These are phyloP conservation scores for Rhinolophus sinicus DNA, from an alignment of 2,113 vertebrate genomes.

Conservation along the genomic window DNA sequence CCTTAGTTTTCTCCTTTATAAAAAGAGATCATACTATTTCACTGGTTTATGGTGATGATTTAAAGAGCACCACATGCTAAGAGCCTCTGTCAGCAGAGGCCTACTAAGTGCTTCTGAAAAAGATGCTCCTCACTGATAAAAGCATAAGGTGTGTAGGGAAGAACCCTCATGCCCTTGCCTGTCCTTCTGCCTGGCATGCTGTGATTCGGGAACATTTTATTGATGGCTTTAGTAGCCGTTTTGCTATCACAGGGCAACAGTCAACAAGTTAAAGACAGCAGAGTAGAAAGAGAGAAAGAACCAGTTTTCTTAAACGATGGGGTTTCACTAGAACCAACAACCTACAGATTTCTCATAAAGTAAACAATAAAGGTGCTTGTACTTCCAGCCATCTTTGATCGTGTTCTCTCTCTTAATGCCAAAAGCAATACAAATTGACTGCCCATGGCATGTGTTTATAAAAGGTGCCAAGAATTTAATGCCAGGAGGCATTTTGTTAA, in stretches of 20 bases:
- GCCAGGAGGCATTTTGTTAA: neutral
- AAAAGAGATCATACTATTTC: neutral
- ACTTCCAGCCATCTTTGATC: neutral
- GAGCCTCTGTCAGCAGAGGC: neutral
- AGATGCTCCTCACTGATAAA: neutral
- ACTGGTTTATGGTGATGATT: neutral
- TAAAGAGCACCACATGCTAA: neutral
- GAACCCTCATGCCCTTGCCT: neutral
- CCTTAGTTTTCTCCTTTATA: neutral
- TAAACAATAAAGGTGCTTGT: neutral
- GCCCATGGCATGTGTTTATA: neutral
- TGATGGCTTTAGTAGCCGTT: neutral
- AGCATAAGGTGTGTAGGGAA: neutral
- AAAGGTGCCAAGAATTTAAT: neutral
- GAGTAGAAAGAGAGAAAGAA: neutral
- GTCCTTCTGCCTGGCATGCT: neutral
- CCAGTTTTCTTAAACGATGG: neutral
- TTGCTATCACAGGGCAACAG: neutral
- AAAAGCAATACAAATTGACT: neutral
- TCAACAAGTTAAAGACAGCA: neutral
- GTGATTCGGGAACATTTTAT: neutral
- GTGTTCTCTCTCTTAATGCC: neutral
- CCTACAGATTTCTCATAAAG: neutral
- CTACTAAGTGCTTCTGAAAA: neutral
- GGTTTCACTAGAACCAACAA: neutral